Conservation (phyloP, 2,113 vertebrate genomes). For the Cryptomyrus ogoouensis region DNA sequence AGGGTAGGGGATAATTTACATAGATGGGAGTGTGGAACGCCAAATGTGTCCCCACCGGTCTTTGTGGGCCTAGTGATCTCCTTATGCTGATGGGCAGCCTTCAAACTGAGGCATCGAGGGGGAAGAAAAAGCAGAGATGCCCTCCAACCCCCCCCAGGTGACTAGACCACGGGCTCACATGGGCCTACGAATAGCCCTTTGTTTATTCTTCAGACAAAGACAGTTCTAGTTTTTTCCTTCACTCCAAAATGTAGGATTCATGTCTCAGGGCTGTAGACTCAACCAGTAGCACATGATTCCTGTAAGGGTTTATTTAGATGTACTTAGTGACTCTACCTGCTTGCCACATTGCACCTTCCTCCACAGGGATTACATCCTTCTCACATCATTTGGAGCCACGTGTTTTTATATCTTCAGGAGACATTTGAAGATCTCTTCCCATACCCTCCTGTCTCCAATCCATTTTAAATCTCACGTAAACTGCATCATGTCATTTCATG, state of each 20-base stretch:
- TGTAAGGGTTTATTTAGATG: not conserved
- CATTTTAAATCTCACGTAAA: not conserved
- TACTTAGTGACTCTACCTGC: not conserved
- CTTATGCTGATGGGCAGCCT: constrained; percentile 7
- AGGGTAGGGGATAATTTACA: constrained; percentile 58
- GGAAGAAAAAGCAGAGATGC: not conserved
- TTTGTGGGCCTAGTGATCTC: constrained; percentile 39
- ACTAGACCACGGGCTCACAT: not conserved
- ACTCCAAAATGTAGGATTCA: not conserved
- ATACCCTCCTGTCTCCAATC: not conserved
- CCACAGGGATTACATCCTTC: not conserved
- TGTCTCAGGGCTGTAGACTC: constrained; percentile 15
- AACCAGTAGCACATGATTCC: constrained; percentile 38
- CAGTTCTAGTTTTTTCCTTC: not conserved
- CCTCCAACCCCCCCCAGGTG: not conserved
- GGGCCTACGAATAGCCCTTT: not conserved
- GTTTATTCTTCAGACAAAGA: not conserved
- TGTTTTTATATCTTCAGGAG: not conserved
- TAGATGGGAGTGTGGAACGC: constrained; percentile 35
- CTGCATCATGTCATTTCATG: not conserved
- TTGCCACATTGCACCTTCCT: not conserved
- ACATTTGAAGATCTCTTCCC: not conserved
- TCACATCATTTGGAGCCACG: not conserved
- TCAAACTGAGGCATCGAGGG: not conserved
- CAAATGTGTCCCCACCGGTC: constrained; percentile 34